Percentiles rank a stretch among this genome's conserved stretches.
Evolutionary conservation across 2,888 invertebrate genomes (phyloP).

Genomic region (Melitaea athalia): DNA sequence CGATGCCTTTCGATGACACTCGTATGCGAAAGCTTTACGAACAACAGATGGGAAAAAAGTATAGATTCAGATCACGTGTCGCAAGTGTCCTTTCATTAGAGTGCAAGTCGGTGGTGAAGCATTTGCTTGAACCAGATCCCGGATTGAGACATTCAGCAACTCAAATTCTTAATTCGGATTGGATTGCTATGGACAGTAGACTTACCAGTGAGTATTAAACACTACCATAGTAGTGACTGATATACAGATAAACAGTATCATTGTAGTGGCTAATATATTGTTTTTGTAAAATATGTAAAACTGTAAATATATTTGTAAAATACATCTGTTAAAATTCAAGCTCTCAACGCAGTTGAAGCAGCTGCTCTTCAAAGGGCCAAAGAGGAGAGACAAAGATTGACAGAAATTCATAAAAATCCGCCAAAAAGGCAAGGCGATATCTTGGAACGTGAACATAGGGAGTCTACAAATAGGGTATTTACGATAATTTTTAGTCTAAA

Average conservation of each 20-base stretch:
- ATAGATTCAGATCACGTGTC: constrained; percentile 85
- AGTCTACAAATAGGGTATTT: constrained; percentile 47
- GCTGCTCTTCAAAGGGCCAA: constrained; percentile 82
- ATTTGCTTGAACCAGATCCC: constrained; percentile 87
- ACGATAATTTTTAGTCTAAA: constrained; percentile 11
- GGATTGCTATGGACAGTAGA: constrained; percentile 87
- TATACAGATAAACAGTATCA: not conserved
- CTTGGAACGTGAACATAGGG: constrained; percentile 53
- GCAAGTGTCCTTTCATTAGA: constrained; percentile 79
- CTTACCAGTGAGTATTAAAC: constrained; percentile 66
- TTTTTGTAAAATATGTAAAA: not conserved
- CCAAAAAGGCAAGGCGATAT: constrained; percentile 68
- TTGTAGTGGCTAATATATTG: not conserved
- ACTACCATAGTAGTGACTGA: not conserved
- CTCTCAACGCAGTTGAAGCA: constrained; percentile 83
- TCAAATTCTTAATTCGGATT: constrained; percentile 82
- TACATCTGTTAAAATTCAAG: constrained; percentile 45
- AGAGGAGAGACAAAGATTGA: constrained; percentile 70
- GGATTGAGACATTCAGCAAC: constrained; percentile 80
- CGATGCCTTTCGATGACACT: constrained; percentile 92
- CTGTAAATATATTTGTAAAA: not conserved
- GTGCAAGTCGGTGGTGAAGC: constrained; percentile 84
- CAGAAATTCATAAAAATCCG: constrained; percentile 54
- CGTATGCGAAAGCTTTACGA: constrained; percentile 88
- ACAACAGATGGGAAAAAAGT: constrained; percentile 83